These are phyloP conservation scores for Ariopsis seemanni DNA, from an alignment of 2,113 vertebrate genomes.

Conservation along the genomic window DNA sequence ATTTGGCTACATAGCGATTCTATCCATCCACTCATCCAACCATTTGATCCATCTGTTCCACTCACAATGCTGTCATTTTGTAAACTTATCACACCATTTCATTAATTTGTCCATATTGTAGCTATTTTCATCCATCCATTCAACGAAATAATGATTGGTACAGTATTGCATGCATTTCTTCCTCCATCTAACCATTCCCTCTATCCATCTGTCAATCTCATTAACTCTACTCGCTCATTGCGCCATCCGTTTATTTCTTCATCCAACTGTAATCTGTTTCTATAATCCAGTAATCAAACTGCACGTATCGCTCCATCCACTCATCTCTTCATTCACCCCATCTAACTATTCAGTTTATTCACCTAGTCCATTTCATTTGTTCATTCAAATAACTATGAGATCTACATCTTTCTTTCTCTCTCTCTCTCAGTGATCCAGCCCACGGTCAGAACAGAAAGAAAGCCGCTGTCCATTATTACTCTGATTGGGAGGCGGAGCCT, in stretches of 20 bases:
- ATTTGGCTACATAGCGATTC: background rate
- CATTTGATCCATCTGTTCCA: background rate
- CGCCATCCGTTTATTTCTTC: background rate
- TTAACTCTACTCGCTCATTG: background rate
- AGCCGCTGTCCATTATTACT: constrained; percentile 67
- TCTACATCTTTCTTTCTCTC: background rate
- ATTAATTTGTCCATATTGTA: background rate
- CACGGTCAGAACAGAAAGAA: constrained; percentile 66
- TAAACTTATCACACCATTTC: background rate
- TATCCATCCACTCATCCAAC: background rate
- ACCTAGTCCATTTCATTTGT: background rate
- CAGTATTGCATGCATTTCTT: background rate
- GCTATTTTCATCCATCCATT: background rate
- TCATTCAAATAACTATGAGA: background rate
- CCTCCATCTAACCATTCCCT: background rate
- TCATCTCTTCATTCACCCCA: background rate
- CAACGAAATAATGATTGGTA: background rate
- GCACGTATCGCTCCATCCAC: background rate
- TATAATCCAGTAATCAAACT: background rate
- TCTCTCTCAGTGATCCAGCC: constrained; percentile 74
- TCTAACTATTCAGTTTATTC: background rate
- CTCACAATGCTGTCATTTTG: background rate
- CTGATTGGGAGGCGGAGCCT: constrained; percentile 81
- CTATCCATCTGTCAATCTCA: background rate
- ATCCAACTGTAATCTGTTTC: background rate